Base-by-base conservation (phyloP, 2,113 vertebrate species). In the Sminthopsis crassicaudata region DNA sequence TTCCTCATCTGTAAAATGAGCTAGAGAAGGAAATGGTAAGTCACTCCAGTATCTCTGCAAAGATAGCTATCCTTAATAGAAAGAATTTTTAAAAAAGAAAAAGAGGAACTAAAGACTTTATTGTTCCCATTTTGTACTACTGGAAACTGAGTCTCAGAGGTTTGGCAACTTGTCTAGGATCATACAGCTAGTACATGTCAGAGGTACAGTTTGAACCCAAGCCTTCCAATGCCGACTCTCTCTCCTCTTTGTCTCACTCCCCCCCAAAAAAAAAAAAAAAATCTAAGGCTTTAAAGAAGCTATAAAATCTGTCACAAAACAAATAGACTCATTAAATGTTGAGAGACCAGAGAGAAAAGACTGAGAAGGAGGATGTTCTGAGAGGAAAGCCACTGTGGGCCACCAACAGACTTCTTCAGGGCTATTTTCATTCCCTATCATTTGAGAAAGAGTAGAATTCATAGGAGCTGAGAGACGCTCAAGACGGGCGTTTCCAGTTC, bases 281-380 rank as follows among this genome's bases (percentile, higher is more conserved):
- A 90, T 42, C 91, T 46, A 91, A 9, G 46, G 19, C 92, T 95
- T 93, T 93, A 93, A 84, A 84, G 55, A 90, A 94, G 50, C 57
- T 52, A 50, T 19, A 89, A 60, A 53, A 19, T 42, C 53, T 50
- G 91, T 42, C 6, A 25, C 23, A 24, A 12, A 53, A 54, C 89
- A 22, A 23, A 54, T 1, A 84, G 60, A 94, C 11, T 27, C 94
- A 16, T 42, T 92, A 90, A 25, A 51, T 90, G 27, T 30, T 5
- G 22, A 90, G 53, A 46, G 42, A 54, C 57, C 53, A 93, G 55
- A 55, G 36, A 96, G 5, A 67, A 27, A 25, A 25, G 67, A 42
- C 7, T 42, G n/a, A 42, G 12, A 36, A 89, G 50, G 36, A 26
- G 2, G 2, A 7, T 7, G 6, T 90, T 27, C 30, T 92, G 2